Evolutionary conservation across 2,888 invertebrate species (phyloP).

Genomic region (Phoronis australis): DNA sequence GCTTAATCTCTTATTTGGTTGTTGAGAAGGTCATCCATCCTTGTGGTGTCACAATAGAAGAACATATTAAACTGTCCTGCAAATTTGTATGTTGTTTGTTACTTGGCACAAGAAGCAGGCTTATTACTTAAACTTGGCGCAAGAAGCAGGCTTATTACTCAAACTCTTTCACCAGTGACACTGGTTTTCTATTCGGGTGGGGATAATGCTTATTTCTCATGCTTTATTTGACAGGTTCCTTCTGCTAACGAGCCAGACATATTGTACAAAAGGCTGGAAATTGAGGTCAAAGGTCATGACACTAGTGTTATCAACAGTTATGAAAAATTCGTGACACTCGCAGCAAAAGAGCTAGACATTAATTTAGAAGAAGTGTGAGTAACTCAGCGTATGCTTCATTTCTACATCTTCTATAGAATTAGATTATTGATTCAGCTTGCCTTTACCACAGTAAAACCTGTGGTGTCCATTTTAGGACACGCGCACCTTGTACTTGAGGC

Average conservation of each 20-base stretch:
- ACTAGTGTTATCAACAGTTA: conserved; percentile 83
- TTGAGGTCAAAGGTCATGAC: conserved; percentile 85
- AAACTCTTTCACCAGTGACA: conserved; percentile 1
- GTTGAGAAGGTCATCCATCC: too few relatives aligned
- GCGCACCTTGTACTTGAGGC: not conserved
- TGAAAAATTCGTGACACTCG: conserved; percentile 72
- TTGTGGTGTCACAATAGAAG: too few relatives aligned
- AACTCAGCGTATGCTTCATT: too few relatives aligned
- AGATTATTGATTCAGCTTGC: too few relatives aligned
- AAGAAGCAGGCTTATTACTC: too few relatives aligned
- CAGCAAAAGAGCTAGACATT: conserved; percentile 77
- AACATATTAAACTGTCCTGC: too few relatives aligned
- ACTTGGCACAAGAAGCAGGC: too few relatives aligned
- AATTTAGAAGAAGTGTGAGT: conserved; percentile 47
- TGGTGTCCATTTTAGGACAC: not conserved
- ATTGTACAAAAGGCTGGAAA: conserved; percentile 73
- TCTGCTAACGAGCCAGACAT: conserved; percentile 34
- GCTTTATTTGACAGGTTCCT: conserved; percentile 6
- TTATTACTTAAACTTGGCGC: too few relatives aligned
- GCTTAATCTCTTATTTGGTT: too few relatives aligned
- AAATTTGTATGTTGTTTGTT: too few relatives aligned
- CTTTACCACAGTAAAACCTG: not conserved
- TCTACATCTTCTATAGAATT: too few relatives aligned
- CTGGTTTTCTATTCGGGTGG: not conserved
- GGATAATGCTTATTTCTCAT: not conserved